Conservation (phyloP, 1,140 invertebrate genomes). For the Panagrolaimus sp. region DNA sequence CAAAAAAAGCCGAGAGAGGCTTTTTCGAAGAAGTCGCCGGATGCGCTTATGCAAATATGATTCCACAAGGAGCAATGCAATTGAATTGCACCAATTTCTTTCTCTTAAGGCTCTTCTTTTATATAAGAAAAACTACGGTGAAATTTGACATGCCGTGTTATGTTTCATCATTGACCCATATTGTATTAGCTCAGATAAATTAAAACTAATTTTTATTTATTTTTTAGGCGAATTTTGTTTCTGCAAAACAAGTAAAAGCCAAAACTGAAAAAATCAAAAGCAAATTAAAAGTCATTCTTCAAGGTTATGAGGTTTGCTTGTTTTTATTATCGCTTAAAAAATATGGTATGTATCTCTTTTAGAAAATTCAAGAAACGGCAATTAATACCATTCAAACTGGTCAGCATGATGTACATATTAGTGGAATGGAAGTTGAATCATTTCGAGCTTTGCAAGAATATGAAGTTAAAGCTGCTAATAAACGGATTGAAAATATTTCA, state of each 20-base stretch:
- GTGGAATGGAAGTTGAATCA: neutral
- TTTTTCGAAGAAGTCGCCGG: neutral
- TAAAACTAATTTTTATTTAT: neutral
- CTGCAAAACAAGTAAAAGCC: slow-evolving; percentile 64
- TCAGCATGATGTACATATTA: slow-evolving; percentile 4
- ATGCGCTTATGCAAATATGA: slow-evolving; percentile 14
- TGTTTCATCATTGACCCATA: neutral
- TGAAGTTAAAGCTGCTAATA: neutral
- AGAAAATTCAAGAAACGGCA: neutral
- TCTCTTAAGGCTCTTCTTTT: neutral
- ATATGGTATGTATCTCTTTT: no score
- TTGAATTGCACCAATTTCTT: slow-evolving; percentile 4
- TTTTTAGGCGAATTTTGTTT: slow-evolving; percentile 68
- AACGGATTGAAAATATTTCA: neutral
- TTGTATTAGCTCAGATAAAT: slow-evolving; percentile 8
- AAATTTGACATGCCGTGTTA: slow-evolving; percentile 1
- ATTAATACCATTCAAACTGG: neutral
- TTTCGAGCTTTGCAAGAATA: neutral
- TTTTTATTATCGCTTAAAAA: no score
- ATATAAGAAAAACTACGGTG: neutral
- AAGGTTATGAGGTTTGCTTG: slow-evolving; percentile 85
- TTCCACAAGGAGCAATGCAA: slow-evolving; percentile 15
- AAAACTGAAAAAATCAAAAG: slow-evolving; percentile 94
- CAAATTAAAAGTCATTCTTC: slow-evolving; percentile 86
- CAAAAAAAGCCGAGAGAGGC: neutral